Evolutionary conservation across 2,888 invertebrate species (phyloP).

Genomic region (Corythucha ciliata): DNA sequence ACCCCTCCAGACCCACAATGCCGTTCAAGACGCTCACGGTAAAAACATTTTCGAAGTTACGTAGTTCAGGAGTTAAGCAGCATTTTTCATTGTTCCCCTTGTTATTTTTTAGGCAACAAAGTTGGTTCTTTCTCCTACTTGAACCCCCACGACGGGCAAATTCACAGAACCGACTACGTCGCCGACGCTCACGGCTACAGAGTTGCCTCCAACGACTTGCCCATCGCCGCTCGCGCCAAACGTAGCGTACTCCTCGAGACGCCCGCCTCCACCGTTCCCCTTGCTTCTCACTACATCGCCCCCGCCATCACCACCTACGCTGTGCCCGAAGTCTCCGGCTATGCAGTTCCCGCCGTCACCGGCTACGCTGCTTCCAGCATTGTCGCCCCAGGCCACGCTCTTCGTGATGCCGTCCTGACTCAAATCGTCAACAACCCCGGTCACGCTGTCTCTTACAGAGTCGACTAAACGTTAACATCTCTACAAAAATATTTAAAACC

Average conservation of each 20-base stretch:
- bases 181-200: conserved; percentile 44
- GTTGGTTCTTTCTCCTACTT: conserved; percentile 44
- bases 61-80: background rate
- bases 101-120: conserved; percentile 38
- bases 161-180: conserved; percentile 43
- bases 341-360: conserved; percentile 34
- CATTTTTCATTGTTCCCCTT: background rate
- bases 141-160: conserved; percentile 42
- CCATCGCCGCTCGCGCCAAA: conserved; percentile 38
- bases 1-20: conserved; percentile 41
- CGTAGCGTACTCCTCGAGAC: conserved; percentile 25
- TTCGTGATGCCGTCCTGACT: conserved; percentile 40
- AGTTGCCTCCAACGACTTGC: conserved; percentile 43
- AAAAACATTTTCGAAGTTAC: conserved; percentile 7
- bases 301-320: conserved; percentile 24
- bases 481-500: too few relatives aligned
- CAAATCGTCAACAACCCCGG: conserved; percentile 43
- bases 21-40: conserved; percentile 37
- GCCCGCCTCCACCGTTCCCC: conserved; percentile 42
- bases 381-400: conserved; percentile 28
- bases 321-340: conserved; percentile 35
- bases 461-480: conserved; percentile 38
- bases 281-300: conserved; percentile 42
- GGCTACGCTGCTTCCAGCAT: conserved; percentile 31
- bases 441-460: conserved; percentile 42